Evolutionary conservation across 2,797 vertebrate species (phyloP), one percentile per base, ranked within the genome.

Genomic region (Mormyrus proboscirostris): DNA sequence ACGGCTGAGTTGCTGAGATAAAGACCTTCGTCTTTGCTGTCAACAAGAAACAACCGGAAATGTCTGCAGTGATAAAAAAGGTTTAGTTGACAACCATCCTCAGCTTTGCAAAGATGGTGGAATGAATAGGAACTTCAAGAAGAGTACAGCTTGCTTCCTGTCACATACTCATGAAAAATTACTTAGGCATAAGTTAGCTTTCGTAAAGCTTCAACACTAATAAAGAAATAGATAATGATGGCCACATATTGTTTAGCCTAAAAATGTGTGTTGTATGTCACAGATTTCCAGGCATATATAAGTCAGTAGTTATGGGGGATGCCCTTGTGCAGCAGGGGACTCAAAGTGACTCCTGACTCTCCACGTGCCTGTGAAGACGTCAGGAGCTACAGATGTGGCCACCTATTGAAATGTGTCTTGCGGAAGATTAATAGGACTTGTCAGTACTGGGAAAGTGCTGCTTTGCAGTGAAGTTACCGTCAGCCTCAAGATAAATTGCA

Each of bases 341-440:
- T 12, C 86, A 8, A 8, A 38, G 51, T 41, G 29, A 38, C 25
- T 87, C 84, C 79, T 53, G 33, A 85, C 47, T 87, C 62, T 33
- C 53, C 29, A 22, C 94, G 94, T 95, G 95, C 94, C 94, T 93
- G 94, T 95, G 95, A 95, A 95, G 95, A 94, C 93, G 89, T 92
- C 91, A 92, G 88, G 88, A 90, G 91, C 89, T 50, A 93, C 95
- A 96, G 95, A 96, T 96, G 96, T 94, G 96, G 94, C 95, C 96
- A 96, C 95, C 96, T 96, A 97, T 96, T 96, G 96, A 96, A 97
- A 96, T 96, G 95, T 97, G 96, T 96, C 95, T 25, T 96, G 95
- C 95, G 94, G 95, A 96, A 97, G 96, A 97, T 97, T 96, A 97
- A 97, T 97, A 96, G 95, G 94, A 94, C 94, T 95, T 96, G 96